These are phyloP conservation scores for Thamnophis sirtalis DNA, from an alignment of 2,113 vertebrate genomes.

Conservation along the genomic window DNA sequence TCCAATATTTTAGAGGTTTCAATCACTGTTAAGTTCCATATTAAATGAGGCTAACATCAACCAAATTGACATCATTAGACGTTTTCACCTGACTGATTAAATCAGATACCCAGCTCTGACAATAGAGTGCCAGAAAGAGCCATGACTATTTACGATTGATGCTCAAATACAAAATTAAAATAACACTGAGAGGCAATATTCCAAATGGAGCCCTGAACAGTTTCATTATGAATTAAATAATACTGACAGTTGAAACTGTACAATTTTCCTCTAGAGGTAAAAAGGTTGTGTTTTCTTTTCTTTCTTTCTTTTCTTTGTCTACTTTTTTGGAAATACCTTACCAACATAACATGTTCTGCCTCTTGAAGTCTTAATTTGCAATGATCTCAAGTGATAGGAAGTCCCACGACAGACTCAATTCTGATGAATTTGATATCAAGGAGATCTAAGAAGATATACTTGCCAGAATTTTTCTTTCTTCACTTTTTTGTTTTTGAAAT, in stretches of 20 bases:
- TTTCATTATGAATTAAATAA: constrained; percentile 67
- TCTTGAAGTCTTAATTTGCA: constrained; percentile 41
- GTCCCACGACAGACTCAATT: not conserved
- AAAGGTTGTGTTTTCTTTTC: not conserved
- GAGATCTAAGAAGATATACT: not conserved
- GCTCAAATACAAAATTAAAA: constrained; percentile 54
- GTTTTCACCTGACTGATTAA: constrained; percentile 13
- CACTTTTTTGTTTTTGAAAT: not conserved
- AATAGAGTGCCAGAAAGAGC: constrained; percentile 58
- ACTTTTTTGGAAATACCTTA: constrained; percentile 63
- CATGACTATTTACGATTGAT: constrained; percentile 59
- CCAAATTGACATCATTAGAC: constrained; percentile 17
- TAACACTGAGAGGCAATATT: constrained; percentile 64
- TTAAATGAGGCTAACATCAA: constrained; percentile 6
- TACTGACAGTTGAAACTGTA: constrained; percentile 71
- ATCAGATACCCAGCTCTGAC: constrained; percentile 24
- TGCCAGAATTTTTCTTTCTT: not conserved
- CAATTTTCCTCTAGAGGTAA: constrained; percentile 28
- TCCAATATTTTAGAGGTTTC: constrained; percentile 42
- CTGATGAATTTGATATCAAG: not conserved
- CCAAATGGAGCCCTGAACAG: constrained; percentile 59
- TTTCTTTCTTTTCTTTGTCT: constrained; percentile 51
- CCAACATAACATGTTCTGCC: constrained; percentile 63
- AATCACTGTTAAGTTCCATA: constrained; percentile 33
- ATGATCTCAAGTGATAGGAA: not conserved